These are phyloP conservation scores for Drosophila kepulauana DNA, from an alignment of 1,140 invertebrate genomes.

Conservation along the genomic window DNA sequence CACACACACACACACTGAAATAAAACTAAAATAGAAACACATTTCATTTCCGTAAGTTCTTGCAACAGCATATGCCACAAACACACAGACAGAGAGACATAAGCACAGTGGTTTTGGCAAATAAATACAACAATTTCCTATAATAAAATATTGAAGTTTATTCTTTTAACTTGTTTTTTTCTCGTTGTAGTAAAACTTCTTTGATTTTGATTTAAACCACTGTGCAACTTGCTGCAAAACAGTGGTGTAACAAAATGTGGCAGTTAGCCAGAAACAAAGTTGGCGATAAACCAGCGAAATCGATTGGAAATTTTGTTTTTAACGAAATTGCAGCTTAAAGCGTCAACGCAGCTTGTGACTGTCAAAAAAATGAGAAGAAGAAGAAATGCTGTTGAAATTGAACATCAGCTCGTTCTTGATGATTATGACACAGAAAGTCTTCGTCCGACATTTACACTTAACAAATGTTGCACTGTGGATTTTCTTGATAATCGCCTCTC, in stretches of 20 bases:
- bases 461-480: constrained; percentile 55
- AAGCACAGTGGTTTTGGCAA: constrained; percentile 26
- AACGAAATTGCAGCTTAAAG: constrained; percentile 84
- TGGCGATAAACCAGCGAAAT: constrained; percentile 84
- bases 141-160: not conserved
- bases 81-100: constrained; percentile 14
- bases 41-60: constrained; percentile 81
- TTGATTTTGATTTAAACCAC: constrained; percentile 5
- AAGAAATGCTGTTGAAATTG: constrained; percentile 36
- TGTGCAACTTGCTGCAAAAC: constrained; percentile 30
- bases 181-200: not conserved
- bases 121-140: not conserved
- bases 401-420: constrained; percentile 38
- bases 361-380: constrained; percentile 16
- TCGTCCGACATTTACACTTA: constrained; percentile 26
- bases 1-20: constrained; percentile 64
- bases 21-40: constrained; percentile 80
- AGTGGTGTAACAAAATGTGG: constrained; percentile 26
- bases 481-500: constrained; percentile 51
- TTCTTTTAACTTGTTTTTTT: not conserved
- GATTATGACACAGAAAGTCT: constrained; percentile 64
- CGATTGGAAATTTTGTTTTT: constrained; percentile 84
- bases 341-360: constrained; percentile 72
- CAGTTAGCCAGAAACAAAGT: constrained; percentile 72
- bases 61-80: constrained; percentile 60